A percentile compares a stretch with the other conserved stretches of the same genome.
Evolutionary conservation across 2,888 invertebrate genomes (phyloP).

Genomic region (Tinea trinotella): DNA sequence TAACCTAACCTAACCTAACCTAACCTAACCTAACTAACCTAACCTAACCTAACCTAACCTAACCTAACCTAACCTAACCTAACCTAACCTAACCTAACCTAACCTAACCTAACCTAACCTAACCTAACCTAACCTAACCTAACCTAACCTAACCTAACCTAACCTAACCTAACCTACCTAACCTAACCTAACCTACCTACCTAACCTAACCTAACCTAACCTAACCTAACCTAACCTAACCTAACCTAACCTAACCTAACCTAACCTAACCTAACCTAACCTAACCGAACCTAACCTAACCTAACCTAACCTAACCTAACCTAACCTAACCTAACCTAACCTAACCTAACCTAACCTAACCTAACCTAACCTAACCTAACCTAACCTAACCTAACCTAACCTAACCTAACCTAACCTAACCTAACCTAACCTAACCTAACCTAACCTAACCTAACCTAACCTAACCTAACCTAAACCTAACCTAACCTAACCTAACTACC

Average conservation of each 20-base stretch:
- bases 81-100: constrained; percentile 20
- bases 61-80: constrained; percentile 10
- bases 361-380: constrained; percentile 21
- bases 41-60: constrained; percentile 13
- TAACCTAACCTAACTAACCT: constrained; percentile 19
- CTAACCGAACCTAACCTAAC: constrained; percentile 20
- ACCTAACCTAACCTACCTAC: constrained; percentile 20
- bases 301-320: constrained; percentile 22
- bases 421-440: constrained; percentile 19
- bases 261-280: constrained; percentile 20
- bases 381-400: constrained; percentile 16
- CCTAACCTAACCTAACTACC: constrained; percentile 21
- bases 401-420: constrained; percentile 19
- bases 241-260: constrained; percentile 19
- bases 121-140: constrained; percentile 21
- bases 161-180: constrained; percentile 21
- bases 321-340: constrained; percentile 22
- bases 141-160: constrained; percentile 21
- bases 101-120: constrained; percentile 21
- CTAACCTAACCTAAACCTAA: constrained; percentile 20
- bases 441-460: constrained; percentile 19
- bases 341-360: constrained; percentile 23
- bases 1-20: constrained; percentile 19
- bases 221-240: constrained; percentile 22
- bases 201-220: constrained; percentile 25